These are phyloP conservation scores for Serinus canaria DNA, from an alignment of 2,113 vertebrate species.

Conservation along the genomic window DNA sequence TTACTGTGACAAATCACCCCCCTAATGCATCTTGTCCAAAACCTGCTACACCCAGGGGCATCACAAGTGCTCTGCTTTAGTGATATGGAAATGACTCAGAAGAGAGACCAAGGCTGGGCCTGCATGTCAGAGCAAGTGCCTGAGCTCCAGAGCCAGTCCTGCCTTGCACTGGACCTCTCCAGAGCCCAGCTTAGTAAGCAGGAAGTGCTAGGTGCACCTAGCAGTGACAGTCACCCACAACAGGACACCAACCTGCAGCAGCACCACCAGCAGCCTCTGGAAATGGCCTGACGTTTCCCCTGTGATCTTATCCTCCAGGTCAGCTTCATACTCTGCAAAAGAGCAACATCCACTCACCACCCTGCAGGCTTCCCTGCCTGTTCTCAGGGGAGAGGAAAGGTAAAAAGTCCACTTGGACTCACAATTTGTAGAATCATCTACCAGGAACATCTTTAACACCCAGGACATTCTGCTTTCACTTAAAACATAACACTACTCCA, in stretches of 20 bases:
- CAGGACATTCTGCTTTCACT: neutral
- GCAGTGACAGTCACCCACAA: neutral
- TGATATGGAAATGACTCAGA: neutral
- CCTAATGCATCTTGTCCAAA: neutral
- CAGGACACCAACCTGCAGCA: slow-evolving; percentile 83
- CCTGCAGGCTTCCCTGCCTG: neutral
- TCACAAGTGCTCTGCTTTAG: neutral
- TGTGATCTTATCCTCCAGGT: slow-evolving; percentile 88
- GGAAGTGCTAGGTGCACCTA: fast-evolving
- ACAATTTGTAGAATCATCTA: neutral
- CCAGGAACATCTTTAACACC: neutral
- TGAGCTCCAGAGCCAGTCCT: neutral
- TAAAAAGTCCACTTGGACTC: neutral
- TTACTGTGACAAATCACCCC: neutral
- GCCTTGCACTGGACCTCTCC: neutral
- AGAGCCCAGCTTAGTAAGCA: neutral
- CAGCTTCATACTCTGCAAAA: slow-evolving; percentile 83
- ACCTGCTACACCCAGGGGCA: neutral
- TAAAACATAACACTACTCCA: neutral
- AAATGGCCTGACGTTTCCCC: slow-evolving; percentile 91
- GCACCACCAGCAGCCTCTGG: slow-evolving; percentile 88
- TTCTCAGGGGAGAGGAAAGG: neutral
- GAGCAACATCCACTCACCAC: neutral
- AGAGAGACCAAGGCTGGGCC: neutral
- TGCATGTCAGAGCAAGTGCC: neutral